Base-by-base conservation (phyloP, 2,113 vertebrate species). In the Catharus minimus region DNA sequence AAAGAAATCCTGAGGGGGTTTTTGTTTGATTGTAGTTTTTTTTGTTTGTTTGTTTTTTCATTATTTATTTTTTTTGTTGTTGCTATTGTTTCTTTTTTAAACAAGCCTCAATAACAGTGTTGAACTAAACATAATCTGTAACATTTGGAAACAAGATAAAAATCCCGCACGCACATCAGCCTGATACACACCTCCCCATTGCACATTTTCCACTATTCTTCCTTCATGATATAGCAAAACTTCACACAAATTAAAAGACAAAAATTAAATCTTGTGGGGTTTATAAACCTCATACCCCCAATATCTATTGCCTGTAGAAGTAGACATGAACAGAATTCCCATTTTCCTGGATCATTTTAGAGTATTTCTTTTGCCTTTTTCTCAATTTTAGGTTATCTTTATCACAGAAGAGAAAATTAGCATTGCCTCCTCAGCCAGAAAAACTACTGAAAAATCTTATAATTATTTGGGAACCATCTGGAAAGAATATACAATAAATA, bases 151-250 rank as follows among this genome's bases (percentile, higher is more conserved):
- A 47, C 6, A 72, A 20, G 14, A 16, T 39, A 50, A 74, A 39
- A 66, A 33, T 21, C 7, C 4, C 3, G 6, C 17, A 50, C 3
- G 5, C 8, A 38, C 1, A 2, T 64, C 50, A 68, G 13, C 6
- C 3, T 11, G 26, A 62, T 33, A 36, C 1, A 38, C 3, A 41
- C 4, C 2, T 69, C n/a, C 26, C 22, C 13, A 17, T 3, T n/a
- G 12, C 19, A 77, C 7, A 0, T 15, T 36, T 77, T 58, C 28
- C 13, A 41, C 17, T n/a, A 9, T 41, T 62, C 14, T 64, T 64
- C 22, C 11, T 41, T 7, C 5, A 2, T 41, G 12, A 30, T 4
- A n/a, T 11, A 58, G 15, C 2, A 67, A 83, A 77, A 73, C 8
- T 46, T 27, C 17, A 62, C 1, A 30, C 16, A 69, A 76, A 75